Evolutionary conservation across 2,113 vertebrate species (phyloP).

Genomic region (Mellivora capensis): DNA sequence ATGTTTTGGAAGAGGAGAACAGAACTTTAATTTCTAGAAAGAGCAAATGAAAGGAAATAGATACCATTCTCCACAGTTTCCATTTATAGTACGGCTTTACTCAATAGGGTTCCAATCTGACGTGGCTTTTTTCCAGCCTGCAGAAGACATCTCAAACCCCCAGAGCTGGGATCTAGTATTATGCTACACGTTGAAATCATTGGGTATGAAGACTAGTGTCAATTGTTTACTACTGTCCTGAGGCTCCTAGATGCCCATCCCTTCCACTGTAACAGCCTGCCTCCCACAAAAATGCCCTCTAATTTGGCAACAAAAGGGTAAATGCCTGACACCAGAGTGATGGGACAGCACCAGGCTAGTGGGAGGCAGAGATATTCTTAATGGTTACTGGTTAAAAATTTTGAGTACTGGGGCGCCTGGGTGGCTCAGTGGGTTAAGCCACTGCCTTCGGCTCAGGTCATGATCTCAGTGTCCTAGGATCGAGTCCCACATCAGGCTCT

Average conservation of each 20-base stretch:
- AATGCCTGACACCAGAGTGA: background rate
- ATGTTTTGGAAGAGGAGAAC: constrained; percentile 20
- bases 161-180: background rate
- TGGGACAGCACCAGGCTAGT: background rate
- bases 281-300: background rate
- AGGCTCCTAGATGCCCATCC: fast-evolving
- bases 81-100: background rate
- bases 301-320: background rate
- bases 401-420: background rate
- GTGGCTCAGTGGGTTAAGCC: too few species aligned
- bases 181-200: background rate
- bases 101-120: background rate
- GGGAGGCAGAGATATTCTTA: background rate
- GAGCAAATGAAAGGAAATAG: background rate
- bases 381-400: background rate
- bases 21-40: constrained; percentile 26
- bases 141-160: background rate
- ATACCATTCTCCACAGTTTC: background rate
- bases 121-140: background rate
- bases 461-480: too few species aligned
- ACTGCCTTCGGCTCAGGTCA: too few species aligned
- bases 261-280: fast-evolving
- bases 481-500: too few species aligned
- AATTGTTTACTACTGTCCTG: background rate
- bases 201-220: background rate